These are phyloP conservation scores for Aphidius colemani DNA, from an alignment of 2,888 invertebrate genomes.

Conservation along the genomic window DNA sequence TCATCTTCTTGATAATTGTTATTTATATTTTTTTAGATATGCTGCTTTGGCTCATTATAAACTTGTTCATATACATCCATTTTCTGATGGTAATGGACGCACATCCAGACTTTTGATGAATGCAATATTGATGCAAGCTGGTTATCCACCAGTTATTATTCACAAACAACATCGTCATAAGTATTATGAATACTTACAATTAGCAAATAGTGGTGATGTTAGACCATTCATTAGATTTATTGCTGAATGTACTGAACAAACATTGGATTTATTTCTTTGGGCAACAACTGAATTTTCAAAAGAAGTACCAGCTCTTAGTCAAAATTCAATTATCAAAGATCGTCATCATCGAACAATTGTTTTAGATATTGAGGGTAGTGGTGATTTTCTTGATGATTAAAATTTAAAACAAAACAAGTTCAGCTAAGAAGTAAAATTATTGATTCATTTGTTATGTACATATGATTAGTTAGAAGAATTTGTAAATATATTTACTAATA, in stretches of 20 bases:
- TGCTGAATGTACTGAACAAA: slow-evolving; percentile 88
- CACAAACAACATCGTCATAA: slow-evolving; percentile 82
- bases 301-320: slow-evolving; percentile 70
- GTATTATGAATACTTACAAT: slow-evolving; percentile 86
- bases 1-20: slow-evolving; percentile 2
- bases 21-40: slow-evolving; percentile 65
- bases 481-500: background rate
- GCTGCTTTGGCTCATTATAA: slow-evolving; percentile 97
- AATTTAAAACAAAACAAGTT: too few species aligned
- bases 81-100: slow-evolving; percentile 95
- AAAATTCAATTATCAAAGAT: slow-evolving; percentile 46
- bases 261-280: slow-evolving; percentile 85
- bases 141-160: slow-evolving; percentile 95
- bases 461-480: background rate
- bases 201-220: slow-evolving; percentile 93
- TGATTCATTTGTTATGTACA: too few species aligned
- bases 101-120: slow-evolving; percentile 96
- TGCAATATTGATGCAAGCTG: slow-evolving; percentile 90
- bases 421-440: too few species aligned
- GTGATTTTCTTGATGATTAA: slow-evolving; percentile 44
- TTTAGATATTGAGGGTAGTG: slow-evolving; percentile 42
- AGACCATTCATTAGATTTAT: slow-evolving; percentile 96
- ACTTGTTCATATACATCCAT: slow-evolving; percentile 95
- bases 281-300: slow-evolving; percentile 76
- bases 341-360: slow-evolving; percentile 43